Evolutionary conservation across 2,888 invertebrate genomes (phyloP).

Genomic region (Anoplius nigerrimus): DNA sequence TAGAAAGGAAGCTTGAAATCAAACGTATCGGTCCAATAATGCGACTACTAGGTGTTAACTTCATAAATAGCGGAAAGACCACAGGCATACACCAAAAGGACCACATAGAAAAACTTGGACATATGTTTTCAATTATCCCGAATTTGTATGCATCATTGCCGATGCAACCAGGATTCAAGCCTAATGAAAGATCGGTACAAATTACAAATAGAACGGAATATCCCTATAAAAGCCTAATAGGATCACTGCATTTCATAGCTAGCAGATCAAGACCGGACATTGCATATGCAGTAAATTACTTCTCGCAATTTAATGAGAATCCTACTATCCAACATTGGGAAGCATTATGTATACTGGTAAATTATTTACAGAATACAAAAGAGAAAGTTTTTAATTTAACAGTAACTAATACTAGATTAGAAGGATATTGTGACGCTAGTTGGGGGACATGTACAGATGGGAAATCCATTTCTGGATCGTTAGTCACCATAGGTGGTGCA

Average conservation of each 20-base stretch:
- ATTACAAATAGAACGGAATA: slow-evolving; percentile 15
- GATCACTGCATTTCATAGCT: slow-evolving; percentile 39
- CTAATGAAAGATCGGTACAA: slow-evolving; percentile 18
- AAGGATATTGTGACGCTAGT: slow-evolving; percentile 36
- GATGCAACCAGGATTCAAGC: slow-evolving; percentile 1
- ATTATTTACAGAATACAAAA: slow-evolving; percentile 37
- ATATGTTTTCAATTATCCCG: background rate
- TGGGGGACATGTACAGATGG: slow-evolving; percentile 12
- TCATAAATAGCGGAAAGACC: background rate
- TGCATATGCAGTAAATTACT: slow-evolving; percentile 31
- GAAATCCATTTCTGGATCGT: slow-evolving; percentile 34
- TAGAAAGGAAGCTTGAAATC: slow-evolving; percentile 5
- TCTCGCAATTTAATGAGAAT: slow-evolving; percentile 32
- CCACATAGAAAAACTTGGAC: background rate
- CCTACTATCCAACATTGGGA: slow-evolving; percentile 41
- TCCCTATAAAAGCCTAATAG: slow-evolving; percentile 42
- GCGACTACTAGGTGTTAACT: background rate
- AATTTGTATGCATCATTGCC: background rate
- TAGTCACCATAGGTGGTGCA: slow-evolving; percentile 17
- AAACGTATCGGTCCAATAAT: background rate
- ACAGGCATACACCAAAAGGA: slow-evolving; percentile 1
- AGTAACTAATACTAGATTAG: background rate
- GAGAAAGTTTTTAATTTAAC: slow-evolving; percentile 25
- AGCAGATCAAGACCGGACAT: slow-evolving; percentile 43
- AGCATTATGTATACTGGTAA: slow-evolving; percentile 36